A percentile compares a stretch with the other conserved stretches of the same genome.
Conservation (phyloP, 2,113 vertebrate genomes). For the Halcyon senegalensis region DNA sequence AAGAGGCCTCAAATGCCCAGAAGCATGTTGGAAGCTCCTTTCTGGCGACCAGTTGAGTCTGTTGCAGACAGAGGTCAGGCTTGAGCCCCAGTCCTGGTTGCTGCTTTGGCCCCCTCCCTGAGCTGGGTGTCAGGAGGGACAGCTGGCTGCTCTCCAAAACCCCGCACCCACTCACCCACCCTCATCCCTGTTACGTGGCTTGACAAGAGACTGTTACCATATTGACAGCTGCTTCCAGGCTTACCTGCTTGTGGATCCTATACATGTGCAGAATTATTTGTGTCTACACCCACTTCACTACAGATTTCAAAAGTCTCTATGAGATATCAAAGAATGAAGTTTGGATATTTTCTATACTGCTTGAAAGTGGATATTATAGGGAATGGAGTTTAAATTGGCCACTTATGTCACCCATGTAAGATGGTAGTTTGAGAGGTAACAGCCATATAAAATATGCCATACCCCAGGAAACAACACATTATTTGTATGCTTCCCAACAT, state of each 20-base stretch:
- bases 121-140: not conserved
- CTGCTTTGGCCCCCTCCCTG: not conserved
- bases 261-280: not conserved
- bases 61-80: not conserved
- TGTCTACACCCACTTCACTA: not conserved
- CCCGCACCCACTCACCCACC: not conserved
- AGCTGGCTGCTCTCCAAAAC: not conserved
- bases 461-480: not conserved
- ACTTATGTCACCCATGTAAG: not conserved
- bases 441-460: not conserved
- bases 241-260: not conserved
- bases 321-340: not conserved
- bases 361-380: not conserved
- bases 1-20: not conserved
- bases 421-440: not conserved
- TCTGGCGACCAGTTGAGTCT: not conserved
- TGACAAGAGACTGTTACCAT: not conserved
- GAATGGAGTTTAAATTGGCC: not conserved
- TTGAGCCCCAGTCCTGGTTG: not conserved
- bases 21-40: not conserved
- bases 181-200: not conserved
- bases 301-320: not conserved
- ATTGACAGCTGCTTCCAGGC: not conserved
- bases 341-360: not conserved
- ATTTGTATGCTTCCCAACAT: not conserved